Evolutionary conservation across 2,888 invertebrate species (phyloP).

Genomic region (Watsonalla binaria): DNA sequence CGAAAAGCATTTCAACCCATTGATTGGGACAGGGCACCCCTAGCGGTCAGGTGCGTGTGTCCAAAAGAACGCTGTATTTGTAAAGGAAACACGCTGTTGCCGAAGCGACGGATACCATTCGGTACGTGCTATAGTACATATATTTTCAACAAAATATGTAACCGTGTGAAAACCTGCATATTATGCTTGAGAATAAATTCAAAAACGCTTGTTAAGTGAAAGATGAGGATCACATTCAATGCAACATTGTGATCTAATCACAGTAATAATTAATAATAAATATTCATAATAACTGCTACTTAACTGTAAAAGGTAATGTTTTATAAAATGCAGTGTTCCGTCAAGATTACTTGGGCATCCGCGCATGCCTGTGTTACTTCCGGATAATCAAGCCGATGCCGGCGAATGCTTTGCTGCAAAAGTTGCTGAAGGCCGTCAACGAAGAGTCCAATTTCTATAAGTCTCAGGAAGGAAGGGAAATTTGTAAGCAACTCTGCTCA

Average conservation of each 20-base stretch:
- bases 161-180: no score
- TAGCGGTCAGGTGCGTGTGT: conserved; percentile 10
- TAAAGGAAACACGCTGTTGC: conserved; percentile 13
- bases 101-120: conserved; percentile 9
- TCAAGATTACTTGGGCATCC: conserved; percentile 4
- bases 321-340: not conserved
- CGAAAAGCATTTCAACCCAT: not conserved
- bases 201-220: no score
- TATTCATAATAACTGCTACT: not conserved
- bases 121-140: conserved; percentile 11
- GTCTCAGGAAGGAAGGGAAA: conserved; percentile 1
- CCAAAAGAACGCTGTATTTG: conserved; percentile 10
- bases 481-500: not conserved
- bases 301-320: not conserved
- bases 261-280: not conserved
- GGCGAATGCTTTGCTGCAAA: not conserved
- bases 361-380: not conserved
- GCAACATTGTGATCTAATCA: no score
- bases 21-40: not conserved
- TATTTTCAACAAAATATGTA: no score
- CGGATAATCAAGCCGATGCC: not conserved
- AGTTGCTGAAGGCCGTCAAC: not conserved
- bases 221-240: no score
- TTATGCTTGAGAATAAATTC: no score
- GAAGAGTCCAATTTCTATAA: conserved; percentile 3